phyloP scores from a whole-genome alignment of 2,797 vertebrate genomes.

The Helostoma temminkii region DNA sequence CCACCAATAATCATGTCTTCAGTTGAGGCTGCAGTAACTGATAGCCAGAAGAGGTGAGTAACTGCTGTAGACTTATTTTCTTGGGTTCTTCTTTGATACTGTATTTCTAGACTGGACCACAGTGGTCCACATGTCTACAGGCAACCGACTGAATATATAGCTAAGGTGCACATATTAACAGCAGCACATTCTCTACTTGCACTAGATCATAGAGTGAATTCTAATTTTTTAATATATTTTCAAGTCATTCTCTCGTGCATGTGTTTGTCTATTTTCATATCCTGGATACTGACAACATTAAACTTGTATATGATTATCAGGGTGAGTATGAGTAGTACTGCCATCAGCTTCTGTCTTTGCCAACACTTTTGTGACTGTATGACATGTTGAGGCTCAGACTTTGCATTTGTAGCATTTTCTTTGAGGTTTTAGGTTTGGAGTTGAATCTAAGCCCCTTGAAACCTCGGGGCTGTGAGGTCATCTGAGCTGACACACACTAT shows the following conservation, averaged over 20 bases:
- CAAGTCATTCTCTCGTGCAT: neutral
- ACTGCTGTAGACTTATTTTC: constrained; percentile 24
- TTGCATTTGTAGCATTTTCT: no score
- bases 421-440: no score
- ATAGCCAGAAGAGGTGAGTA: constrained; percentile 46
- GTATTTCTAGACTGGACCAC: neutral
- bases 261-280: neutral
- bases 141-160: neutral
- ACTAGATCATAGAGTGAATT: no score
- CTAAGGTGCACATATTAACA: neutral
- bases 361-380: no score
- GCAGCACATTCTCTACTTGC: no score
- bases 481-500: no score
- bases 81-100: constrained; percentile 13
- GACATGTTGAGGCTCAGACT: no score
- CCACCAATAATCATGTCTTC: constrained; percentile 54
- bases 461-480: no score
- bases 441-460: no score
- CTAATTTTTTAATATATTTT: neutral
- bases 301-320: no score
- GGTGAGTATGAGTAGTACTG: no score
- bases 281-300: neutral
- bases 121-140: constrained; percentile 1
- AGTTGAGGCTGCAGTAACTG: constrained; percentile 67
- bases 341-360: no score